Conservation (phyloP, 2,888 invertebrate species). For the Mythimna vitellina region DNA sequence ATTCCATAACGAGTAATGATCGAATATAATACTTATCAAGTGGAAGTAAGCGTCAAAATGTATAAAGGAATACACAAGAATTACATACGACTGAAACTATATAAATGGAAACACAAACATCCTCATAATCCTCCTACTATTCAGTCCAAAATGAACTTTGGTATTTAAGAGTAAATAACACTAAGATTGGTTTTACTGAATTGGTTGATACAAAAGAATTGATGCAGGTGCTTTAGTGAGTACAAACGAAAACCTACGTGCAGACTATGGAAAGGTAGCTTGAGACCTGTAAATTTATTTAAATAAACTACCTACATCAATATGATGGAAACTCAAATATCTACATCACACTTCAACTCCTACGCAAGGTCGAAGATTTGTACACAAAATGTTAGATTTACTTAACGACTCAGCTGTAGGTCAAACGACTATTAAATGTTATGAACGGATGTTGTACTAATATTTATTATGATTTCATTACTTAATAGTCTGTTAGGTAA, state of each 20-base stretch:
- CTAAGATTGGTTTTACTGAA: conserved; percentile 9
- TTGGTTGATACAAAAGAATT: conserved; percentile 8
- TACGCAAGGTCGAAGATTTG: conserved; percentile 76
- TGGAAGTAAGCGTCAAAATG: too few relatives aligned
- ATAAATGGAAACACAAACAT: conserved; percentile 48
- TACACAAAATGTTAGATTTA: conserved; percentile 67
- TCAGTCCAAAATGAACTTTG: conserved; percentile 10
- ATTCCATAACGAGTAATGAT: background rate
- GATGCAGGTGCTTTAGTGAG: background rate
- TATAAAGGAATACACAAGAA: background rate
- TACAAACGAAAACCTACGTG: conserved; percentile 3
- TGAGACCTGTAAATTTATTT: conserved; percentile 16
- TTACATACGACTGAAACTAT: conserved; percentile 5
- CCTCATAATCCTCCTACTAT: background rate
- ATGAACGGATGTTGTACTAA: conserved; percentile 61
- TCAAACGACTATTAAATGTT: conserved; percentile 70
- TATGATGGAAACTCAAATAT: conserved; percentile 41
- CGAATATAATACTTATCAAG: background rate
- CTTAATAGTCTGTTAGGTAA: conserved; percentile 17
- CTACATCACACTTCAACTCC: conserved; percentile 63
- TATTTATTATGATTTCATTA: conserved; percentile 60
- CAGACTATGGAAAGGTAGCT: background rate
- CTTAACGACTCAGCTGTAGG: conserved; percentile 73
- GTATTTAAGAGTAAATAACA: conserved; percentile 9
- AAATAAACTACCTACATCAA: conserved; percentile 11